Evolutionary conservation across 2,797 vertebrate genomes (phyloP).

Genomic region (Tachyglossus aculeatus): DNA sequence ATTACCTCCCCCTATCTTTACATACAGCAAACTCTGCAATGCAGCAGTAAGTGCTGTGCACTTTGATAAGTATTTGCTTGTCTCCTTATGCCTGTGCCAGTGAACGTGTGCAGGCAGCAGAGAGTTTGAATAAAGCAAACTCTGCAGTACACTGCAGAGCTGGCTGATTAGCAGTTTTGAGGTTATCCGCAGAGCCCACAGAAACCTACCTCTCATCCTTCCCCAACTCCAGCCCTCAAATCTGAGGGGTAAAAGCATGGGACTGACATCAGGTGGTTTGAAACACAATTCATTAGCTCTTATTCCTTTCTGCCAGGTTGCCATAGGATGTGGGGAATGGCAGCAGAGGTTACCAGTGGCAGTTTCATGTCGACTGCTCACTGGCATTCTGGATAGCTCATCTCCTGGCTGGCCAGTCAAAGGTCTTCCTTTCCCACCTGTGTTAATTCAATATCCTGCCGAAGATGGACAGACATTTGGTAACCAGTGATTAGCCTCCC

Average conservation of each 20-base stretch:
- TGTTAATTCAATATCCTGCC: conserved; percentile 58
- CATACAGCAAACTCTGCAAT: conserved; percentile 65
- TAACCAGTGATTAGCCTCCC: conserved; percentile 44
- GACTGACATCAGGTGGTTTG: conserved; percentile 60
- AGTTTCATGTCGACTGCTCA: conserved; percentile 34
- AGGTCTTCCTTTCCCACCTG: conserved; percentile 36
- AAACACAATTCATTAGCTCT: conserved; percentile 39
- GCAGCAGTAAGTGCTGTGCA: conserved; percentile 57
- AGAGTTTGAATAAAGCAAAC: conserved; percentile 67
- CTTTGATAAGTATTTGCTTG: conserved; percentile 56
- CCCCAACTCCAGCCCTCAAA: conserved; percentile 26
- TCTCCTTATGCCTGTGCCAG: conserved; percentile 57
- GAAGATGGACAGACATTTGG: conserved; percentile 47
- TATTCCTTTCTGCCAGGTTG: conserved; percentile 16
- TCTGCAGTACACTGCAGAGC: conserved; percentile 64
- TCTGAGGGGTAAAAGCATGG: conserved; percentile 40
- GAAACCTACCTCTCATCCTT: conserved; percentile 6
- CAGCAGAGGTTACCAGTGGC: conserved; percentile 18
- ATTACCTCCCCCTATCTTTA: conserved; percentile 37
- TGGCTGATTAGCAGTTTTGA: conserved; percentile 49
- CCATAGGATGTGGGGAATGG: neutral
- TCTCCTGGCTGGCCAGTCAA: conserved; percentile 34
- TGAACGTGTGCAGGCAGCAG: conserved; percentile 61
- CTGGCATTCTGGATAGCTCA: conserved; percentile 49
- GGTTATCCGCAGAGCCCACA: neutral